A percentile compares a stretch with the other conserved stretches of the same genome.
Conservation (phyloP, 1,140 invertebrate genomes). For the Thaumetopoea pityocampa region DNA sequence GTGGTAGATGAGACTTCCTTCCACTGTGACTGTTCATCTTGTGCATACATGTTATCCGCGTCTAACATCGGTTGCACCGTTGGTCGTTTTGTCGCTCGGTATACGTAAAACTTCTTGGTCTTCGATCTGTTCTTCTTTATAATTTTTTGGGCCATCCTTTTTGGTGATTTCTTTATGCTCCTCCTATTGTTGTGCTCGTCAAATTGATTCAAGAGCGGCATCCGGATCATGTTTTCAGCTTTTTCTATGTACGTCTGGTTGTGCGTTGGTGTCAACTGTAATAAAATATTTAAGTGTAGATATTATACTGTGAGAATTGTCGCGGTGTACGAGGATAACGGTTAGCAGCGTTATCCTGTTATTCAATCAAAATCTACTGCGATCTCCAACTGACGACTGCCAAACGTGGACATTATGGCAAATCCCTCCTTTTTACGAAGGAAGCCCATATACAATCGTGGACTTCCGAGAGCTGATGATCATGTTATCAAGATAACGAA, state of each 20-base stretch:
- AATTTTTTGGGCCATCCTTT: slow-evolving; percentile 60
- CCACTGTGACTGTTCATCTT: slow-evolving; percentile 18
- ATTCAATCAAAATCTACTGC: too few relatives aligned
- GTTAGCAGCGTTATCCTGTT: too few relatives aligned
- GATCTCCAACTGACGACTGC: too few relatives aligned
- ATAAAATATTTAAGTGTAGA: slow-evolving; percentile 2
- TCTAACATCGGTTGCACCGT: slow-evolving; percentile 22
- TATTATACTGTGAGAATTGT: too few relatives aligned
- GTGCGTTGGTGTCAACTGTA: slow-evolving; percentile 27
- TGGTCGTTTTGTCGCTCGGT: slow-evolving; percentile 28
- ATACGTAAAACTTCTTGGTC: slow-evolving; percentile 35
- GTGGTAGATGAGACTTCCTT: slow-evolving; percentile 26
- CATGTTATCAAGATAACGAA: too few relatives aligned
- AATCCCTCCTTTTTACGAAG: too few relatives aligned
- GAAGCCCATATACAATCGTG: too few relatives aligned
- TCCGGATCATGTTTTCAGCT: slow-evolving; percentile 44
- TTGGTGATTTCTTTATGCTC: slow-evolving; percentile 48
- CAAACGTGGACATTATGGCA: too few relatives aligned
- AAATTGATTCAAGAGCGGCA: slow-evolving; percentile 35
- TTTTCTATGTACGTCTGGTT: slow-evolving; percentile 42
- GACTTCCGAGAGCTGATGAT: too few relatives aligned
- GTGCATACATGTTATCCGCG: slow-evolving; percentile 8
- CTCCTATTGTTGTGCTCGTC: slow-evolving; percentile 36
- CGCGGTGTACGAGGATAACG: too few relatives aligned
- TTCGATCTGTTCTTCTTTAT: slow-evolving; percentile 50